Percentiles rank a stretch among this genome's conserved stretches.
Evolutionary conservation across 2,888 invertebrate species (phyloP).

Genomic region (Caenorhabditis panamensis): DNA sequence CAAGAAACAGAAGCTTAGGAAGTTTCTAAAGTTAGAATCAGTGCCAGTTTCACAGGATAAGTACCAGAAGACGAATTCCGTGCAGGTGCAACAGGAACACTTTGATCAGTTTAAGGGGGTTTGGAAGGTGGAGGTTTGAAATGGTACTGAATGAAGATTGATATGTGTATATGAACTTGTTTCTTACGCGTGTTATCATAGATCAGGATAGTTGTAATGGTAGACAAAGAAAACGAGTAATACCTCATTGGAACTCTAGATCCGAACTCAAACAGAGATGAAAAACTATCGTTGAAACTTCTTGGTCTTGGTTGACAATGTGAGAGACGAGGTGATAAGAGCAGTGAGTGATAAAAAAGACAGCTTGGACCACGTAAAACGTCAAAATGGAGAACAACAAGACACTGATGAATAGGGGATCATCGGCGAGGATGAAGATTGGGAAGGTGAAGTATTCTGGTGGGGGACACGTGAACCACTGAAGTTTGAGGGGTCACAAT

Average conservation of each 20-base stretch:
- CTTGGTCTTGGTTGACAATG: conserved; percentile 18
- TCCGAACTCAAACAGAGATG: conserved; percentile 27
- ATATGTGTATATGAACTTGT: not conserved
- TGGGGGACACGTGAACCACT: conserved; percentile 28
- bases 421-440: conserved; percentile 31
- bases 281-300: conserved; percentile 26
- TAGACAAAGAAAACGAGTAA: conserved; percentile 29
- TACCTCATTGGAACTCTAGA: conserved; percentile 26
- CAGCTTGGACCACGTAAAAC: not conserved
- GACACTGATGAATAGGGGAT: conserved; percentile 11
- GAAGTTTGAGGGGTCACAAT: not conserved
- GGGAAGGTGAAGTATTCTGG: conserved; percentile 4
- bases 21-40: conserved; percentile 29
- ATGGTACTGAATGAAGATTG: not conserved
- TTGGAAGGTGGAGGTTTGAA: conserved; percentile 19
- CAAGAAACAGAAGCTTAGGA: conserved; percentile 29
- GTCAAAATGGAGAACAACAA: not conserved
- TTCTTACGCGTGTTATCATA: conserved; percentile 27
- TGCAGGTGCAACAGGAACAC: conserved; percentile 21
- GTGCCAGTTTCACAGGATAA: not conserved
- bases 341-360: conserved; percentile 14
- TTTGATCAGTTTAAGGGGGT: conserved; percentile 33
- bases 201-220: conserved; percentile 25
- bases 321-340: not conserved
- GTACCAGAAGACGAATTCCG: not conserved